Evolutionary conservation across 2,113 vertebrate species (phyloP), one percentile per base, ranked within the genome.

Genomic region (Ochotona princeps): DNA sequence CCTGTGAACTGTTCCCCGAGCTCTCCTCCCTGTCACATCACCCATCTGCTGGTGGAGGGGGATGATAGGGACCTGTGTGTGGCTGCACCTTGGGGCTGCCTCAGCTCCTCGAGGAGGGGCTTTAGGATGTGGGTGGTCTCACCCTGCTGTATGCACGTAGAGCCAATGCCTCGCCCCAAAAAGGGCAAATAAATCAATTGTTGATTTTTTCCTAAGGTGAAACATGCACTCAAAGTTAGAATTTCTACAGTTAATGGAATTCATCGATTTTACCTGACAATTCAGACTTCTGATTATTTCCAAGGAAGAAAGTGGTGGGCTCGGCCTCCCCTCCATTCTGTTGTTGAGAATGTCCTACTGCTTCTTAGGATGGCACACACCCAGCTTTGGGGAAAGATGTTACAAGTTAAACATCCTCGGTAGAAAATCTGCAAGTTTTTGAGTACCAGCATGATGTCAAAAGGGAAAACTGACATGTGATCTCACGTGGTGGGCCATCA

Each of bases 271-370:
- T 63, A 70, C 20, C 61, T 65, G 44, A 60, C 30, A 15, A 66
- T 75, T 70, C 32, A 72, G 57, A 72, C 54, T 91, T 80, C 17
- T 49, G 61, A 57, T 75, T 25, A 76, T 80, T 84, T 89, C 26
- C 20, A 78, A 90, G 35, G 20, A 47, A 60, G 60, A 32, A 32
- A 78, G 30, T 13, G 15, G 18, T 82, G 8, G 49, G 35, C 17
- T 49, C 14, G 7, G 8, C 7, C n/a, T 14, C 44, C 4, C 8
- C 6, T 69, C 44, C 17, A 78, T 11, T 89, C 20, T 82, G 65
- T 63, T 83, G 66, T 44, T 89, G n/a, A 63, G 21, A 63, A 89
- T 91, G 20, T 49, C n/a, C 17, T 44, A 8, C 32, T 44, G 30
- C 51, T 61, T 69, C 75, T 88, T 82, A 61, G 28, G 30, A 54